Conservation (phyloP, 2,888 invertebrate species). For the Dryobota labecula region DNA sequence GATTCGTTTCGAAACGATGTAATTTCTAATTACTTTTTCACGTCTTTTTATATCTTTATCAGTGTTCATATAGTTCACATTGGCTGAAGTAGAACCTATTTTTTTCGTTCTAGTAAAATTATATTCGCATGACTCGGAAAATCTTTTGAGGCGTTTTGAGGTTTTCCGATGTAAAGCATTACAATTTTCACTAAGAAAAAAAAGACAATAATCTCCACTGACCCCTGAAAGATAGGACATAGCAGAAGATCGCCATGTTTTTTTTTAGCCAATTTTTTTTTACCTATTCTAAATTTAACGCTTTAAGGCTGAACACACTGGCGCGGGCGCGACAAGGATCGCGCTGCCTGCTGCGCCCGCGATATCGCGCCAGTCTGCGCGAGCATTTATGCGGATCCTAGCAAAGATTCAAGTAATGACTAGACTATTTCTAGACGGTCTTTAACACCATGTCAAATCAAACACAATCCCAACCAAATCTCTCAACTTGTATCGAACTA, state of each 20-base stretch:
- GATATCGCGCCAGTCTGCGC: too few species aligned
- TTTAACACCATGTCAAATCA: conserved; percentile 29
- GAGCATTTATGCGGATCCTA: conserved; percentile 6
- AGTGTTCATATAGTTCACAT: neutral
- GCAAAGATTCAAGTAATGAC: conserved; percentile 15
- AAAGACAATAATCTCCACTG: neutral
- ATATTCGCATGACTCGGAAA: neutral
- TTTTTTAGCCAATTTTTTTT: neutral
- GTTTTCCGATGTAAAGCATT: neutral
- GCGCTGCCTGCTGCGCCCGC: too few species aligned
- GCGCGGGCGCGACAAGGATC: too few species aligned
- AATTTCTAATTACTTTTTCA: conserved; percentile 17
- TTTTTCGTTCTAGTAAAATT: neutral
- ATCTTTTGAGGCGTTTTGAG: neutral
- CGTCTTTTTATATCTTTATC: conserved; percentile 27
- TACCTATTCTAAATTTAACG: neutral
- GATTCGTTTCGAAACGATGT: conserved; percentile 20
- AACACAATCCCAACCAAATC: conserved; percentile 2
- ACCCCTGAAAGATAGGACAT: neutral
- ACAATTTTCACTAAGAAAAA: neutral
- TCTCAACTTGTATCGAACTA: conserved; percentile 11
- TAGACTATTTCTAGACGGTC: conserved; percentile 10
- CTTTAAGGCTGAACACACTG: too few species aligned
- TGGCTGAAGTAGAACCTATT: neutral
- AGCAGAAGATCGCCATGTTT: neutral